Evolutionary conservation across 2,797 vertebrate species (phyloP).

Genomic region (Galago senegalensis): DNA sequence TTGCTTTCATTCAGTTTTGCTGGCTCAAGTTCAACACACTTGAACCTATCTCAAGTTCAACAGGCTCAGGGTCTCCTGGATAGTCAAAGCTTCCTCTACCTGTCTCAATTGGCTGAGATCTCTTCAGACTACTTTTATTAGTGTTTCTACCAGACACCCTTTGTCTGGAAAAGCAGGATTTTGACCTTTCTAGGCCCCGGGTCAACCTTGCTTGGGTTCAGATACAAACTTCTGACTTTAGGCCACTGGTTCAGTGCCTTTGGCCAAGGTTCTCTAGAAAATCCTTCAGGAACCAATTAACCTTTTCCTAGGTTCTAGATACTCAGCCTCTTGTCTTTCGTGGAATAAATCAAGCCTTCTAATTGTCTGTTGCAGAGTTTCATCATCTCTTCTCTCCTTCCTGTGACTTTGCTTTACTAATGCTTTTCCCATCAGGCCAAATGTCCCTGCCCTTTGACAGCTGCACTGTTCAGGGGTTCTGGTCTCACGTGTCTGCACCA

Average conservation of each 20-base stretch:
- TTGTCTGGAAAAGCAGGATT: not conserved
- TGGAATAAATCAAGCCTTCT: not conserved
- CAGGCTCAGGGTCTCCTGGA: not conserved
- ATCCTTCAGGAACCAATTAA: not conserved
- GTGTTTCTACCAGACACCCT: not conserved
- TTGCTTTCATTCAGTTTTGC: not conserved
- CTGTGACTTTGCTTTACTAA: not conserved
- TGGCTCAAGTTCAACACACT: not conserved
- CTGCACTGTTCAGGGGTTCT: not conserved
- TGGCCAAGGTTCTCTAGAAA: not conserved
- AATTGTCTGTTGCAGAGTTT: not conserved
- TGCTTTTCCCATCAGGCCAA: not conserved
- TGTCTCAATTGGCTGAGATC: not conserved
- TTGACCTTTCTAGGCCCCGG: not conserved
- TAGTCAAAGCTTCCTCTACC: not conserved
- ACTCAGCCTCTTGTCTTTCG: not conserved
- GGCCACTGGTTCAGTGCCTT: not conserved
- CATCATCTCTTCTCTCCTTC: not conserved
- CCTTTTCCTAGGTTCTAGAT: not conserved
- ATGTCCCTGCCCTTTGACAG: not conserved
- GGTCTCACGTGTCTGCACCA: not conserved
- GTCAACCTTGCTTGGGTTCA: not conserved
- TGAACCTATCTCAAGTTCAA: not conserved
- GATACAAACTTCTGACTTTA: not conserved
- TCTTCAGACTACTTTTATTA: not conserved